Conservation (phyloP, 2,888 invertebrate genomes). For the Maniola hyperantus region DNA sequence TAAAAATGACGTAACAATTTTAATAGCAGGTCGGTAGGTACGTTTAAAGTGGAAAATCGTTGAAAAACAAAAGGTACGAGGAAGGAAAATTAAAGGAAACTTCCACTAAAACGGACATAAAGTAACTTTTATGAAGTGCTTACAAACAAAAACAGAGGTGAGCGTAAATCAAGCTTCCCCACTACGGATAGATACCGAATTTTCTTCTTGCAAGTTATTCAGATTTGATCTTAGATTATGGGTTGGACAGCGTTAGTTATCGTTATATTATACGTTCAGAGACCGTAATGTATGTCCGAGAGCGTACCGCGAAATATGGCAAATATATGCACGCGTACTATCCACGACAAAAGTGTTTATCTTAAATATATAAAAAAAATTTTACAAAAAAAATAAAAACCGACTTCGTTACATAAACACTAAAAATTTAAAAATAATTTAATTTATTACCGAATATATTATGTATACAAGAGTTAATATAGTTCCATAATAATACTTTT, state of each 20-base stretch:
- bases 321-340: constrained; percentile 55
- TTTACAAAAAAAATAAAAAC: no score
- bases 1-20: no score
- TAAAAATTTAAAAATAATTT: no score
- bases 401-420: no score
- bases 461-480: no score
- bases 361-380: no score
- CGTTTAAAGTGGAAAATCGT: neutral
- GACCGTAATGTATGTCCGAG: constrained; percentile 49
- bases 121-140: constrained; percentile 27
- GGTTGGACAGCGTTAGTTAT: constrained; percentile 56
- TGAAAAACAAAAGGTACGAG: constrained; percentile 1
- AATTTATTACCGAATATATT: no score
- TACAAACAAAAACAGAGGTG: constrained; percentile 42
- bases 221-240: constrained; percentile 57
- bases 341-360: constrained; percentile 42
- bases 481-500: no score
- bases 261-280: constrained; percentile 50
- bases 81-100: constrained; percentile 5
- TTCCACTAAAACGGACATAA: constrained; percentile 20
- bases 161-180: constrained; percentile 42
- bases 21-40: no score
- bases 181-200: constrained; percentile 42
- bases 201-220: constrained; percentile 51
- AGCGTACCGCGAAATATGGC: constrained; percentile 51